phyloP scores from a whole-genome alignment of 2,888 invertebrate genomes.

The Clostera curtula region DNA sequence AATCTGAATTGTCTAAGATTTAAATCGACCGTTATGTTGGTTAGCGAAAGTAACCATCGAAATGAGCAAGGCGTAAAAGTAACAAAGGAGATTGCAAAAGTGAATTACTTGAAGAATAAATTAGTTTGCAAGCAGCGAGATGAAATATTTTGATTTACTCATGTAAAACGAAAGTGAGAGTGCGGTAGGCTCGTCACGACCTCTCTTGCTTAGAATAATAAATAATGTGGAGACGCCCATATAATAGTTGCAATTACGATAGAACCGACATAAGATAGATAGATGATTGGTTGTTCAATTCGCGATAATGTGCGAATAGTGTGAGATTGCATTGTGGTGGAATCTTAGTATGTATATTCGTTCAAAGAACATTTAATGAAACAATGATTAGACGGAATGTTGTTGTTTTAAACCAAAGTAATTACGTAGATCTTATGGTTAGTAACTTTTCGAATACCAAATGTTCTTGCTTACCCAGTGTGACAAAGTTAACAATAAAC shows the following conservation, averaged over 20 bases:
- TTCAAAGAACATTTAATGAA: too few species aligned
- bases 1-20: background rate
- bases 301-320: too few species aligned
- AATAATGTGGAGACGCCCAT: constrained; percentile 1
- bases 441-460: too few species aligned
- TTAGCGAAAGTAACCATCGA: background rate
- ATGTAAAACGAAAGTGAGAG: constrained; percentile 16
- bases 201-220: constrained; percentile 5
- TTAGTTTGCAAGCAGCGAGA: constrained; percentile 5
- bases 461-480: too few species aligned
- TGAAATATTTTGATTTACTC: constrained; percentile 6
- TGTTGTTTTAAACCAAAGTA: too few species aligned
- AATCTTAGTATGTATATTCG: too few species aligned
- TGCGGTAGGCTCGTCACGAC: constrained; percentile 5
- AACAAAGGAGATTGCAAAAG: constrained; percentile 2
- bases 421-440: too few species aligned
- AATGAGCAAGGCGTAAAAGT: constrained; percentile 1
- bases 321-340: too few species aligned
- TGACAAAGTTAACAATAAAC: too few species aligned
- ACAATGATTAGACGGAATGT: too few species aligned
- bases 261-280: constrained; percentile 1
- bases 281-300: background rate
- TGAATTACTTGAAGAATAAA: constrained; percentile 2
- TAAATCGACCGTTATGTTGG: background rate
- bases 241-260: background rate